Conservation (phyloP, 2,797 vertebrate species). For the Erpetoichthys calabaricus region DNA sequence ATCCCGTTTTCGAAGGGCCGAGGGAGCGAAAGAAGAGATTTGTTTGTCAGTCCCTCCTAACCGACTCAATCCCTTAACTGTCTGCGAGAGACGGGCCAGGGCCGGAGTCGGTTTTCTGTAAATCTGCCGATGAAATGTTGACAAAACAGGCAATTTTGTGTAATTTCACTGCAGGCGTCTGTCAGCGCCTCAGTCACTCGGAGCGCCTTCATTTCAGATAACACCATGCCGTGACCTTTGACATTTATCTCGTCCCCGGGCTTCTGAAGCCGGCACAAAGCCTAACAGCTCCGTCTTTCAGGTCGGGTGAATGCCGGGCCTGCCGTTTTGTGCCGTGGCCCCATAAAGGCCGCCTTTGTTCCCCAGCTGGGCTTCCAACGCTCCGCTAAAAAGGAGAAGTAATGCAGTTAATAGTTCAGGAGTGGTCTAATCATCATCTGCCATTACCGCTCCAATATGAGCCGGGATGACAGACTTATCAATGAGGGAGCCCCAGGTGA, state of each 20-base stretch:
- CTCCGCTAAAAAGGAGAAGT: conserved; percentile 71
- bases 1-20: conserved; percentile 62
- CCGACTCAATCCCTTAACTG: conserved; percentile 59
- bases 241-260: conserved; percentile 55
- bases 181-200: conserved; percentile 66
- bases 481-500: conserved; percentile 75
- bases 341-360: conserved; percentile 78
- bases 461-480: conserved; percentile 88
- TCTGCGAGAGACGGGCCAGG: conserved; percentile 36
- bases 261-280: conserved; percentile 47
- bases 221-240: conserved; percentile 63
- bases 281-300: conserved; percentile 84
- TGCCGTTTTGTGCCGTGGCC: conserved; percentile 48
- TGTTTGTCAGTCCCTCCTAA: conserved; percentile 76
- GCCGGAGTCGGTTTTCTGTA: conserved; percentile 55
- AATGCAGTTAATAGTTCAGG: conserved; percentile 81
- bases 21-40: conserved; percentile 66
- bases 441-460: conserved; percentile 86
- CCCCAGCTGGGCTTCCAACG: conserved; percentile 53
- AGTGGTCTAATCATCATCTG: conserved; percentile 81
- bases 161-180: conserved; percentile 68
- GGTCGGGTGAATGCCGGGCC: conserved; percentile 56
- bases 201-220: conserved; percentile 71
- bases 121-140: conserved; percentile 88
- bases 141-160: conserved; percentile 94